A percentile compares a stretch with the other conserved stretches of the same genome.
Conservation (phyloP, 2,888 invertebrate genomes). For the Synergus itoensis region DNA sequence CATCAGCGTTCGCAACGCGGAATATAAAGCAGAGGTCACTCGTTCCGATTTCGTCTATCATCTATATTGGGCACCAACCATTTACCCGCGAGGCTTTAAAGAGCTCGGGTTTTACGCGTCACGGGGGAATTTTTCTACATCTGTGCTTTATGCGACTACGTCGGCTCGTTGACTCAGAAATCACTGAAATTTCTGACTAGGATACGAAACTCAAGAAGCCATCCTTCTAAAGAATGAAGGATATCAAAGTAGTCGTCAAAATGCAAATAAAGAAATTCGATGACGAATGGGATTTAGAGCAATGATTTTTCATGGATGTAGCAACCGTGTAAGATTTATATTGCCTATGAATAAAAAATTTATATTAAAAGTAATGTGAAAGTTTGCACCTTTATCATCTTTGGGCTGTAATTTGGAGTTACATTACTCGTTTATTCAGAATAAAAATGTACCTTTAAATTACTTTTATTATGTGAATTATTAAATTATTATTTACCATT, state of each 20-base stretch:
- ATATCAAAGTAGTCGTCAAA: neutral
- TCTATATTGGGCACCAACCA: constrained; percentile 8
- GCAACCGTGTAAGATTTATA: neutral
- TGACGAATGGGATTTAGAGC: neutral
- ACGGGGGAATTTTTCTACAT: constrained; percentile 20
- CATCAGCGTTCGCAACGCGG: constrained; percentile 33
- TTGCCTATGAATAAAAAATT: neutral
- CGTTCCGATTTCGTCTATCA: constrained; percentile 15
- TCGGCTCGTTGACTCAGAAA: constrained; percentile 11
- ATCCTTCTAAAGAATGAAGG: neutral
- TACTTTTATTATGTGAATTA: too few species aligned
- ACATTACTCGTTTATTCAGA: constrained; percentile 35
- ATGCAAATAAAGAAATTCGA: constrained; percentile 29
- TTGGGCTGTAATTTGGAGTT: too few species aligned
- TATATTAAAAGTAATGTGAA: neutral
- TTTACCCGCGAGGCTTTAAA: constrained; percentile 30
- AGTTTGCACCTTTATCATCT: neutral
- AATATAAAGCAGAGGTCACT: constrained; percentile 52
- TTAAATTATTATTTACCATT: too few species aligned
- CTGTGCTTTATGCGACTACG: constrained; percentile 21
- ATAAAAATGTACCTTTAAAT: constrained; percentile 3
- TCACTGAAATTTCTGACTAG: constrained; percentile 15
- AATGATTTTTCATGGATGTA: neutral
- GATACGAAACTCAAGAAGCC: neutral
- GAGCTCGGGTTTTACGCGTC: constrained; percentile 32